Evolutionary conservation across 2,888 invertebrate species (phyloP), one percentile per base, ranked within the genome.

Genomic region (Dasysyrphus tricinctus): DNA sequence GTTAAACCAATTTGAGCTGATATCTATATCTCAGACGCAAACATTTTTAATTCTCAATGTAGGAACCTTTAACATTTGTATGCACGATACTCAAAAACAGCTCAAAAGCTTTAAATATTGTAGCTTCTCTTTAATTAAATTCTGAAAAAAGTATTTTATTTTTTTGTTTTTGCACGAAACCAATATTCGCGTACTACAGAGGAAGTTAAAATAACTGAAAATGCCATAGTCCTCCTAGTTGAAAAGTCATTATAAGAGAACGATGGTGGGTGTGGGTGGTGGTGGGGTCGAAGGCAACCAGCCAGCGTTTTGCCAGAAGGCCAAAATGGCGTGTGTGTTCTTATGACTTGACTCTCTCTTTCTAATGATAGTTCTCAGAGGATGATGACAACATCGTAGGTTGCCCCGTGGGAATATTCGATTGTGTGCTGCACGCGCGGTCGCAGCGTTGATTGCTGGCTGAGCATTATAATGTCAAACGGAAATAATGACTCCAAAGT

Each of bases 401-500:
- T 54, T 76, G 76, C 67, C 84, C 65, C 61, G 42, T n/a, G 80
- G 84, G 76, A 76, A 59, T 24, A 24, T 83, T 80, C 19, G 75
- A 75, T 83, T 83, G 83, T 72, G 57, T 42, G 61, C 63, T 70
- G 75, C 79, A 77, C 61, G 61, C 80, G 47, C 39, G 65, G 56
- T 39, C 24, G 67, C 57, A 70, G 7, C 34, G 11, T 51, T 65
- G 63, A 75, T 73, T 75, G 39, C 34, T 47, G 74, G 74, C 65
- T 49, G 51, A 47, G 61, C 80, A 72, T 24, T 24, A n/a, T 69
- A 39, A 67, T 76, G 73, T 84, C 75, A 54, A 56, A 70, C 79
- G 80, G 80, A 83, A 80, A 70, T 76, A 85, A 85, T 69, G 76
- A 73, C 75, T 54, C 57, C 29, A 73, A 73, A 82, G 73, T 67